Base-by-base conservation (phyloP, 2,113 vertebrate species). In the Calonectris borealis region DNA sequence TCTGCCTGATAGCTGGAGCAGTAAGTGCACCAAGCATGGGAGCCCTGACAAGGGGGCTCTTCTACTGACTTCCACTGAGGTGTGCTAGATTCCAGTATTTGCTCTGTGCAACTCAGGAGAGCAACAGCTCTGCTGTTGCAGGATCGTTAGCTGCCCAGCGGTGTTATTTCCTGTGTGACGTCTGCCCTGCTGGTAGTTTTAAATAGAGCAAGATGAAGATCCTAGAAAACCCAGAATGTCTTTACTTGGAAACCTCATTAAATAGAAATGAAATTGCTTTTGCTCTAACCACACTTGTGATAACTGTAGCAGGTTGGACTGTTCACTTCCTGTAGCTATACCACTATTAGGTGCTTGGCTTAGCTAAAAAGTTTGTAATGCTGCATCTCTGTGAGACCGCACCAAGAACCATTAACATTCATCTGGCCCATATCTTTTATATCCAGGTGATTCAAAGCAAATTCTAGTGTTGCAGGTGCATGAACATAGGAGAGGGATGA, bases 71-170 rank as follows among this genome's bases (percentile, higher is more conserved):
- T 97, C 96, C 97, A 96, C 95, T 97, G 96, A 92, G 96, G 95
- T 97, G 97, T 97, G 95, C 96, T 97, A 96, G 97, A 97, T 97
- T 92, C 95, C 97, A 95, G 88, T 80, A 16, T 97, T 97, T 97
- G 94, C 84, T 90, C 48, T 44, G n/a, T 57, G 91, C 94, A 49
- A 66, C 71, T 86, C 91, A 71, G 85, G 94, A 70, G 72, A 85
- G 72, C 83, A 46, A 11, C 4, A 22, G 42, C 61, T 86, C 16
- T 93, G 69, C 87, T 36, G 68, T 26, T 68, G 80, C 94, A 69
- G 93, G 65, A 87, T 12, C 13, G 9, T 31, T 20, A 38, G 83
- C 93, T 94, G 88, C 96, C 97, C 91, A 29, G 93, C 6, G 0
- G 66, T 57, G 93, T 10, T 22, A 38, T 70, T 90, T 91, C 93